These are phyloP conservation scores for Drosophila differens DNA, from an alignment of 2,888 invertebrate genomes.

Conservation along the genomic window DNA sequence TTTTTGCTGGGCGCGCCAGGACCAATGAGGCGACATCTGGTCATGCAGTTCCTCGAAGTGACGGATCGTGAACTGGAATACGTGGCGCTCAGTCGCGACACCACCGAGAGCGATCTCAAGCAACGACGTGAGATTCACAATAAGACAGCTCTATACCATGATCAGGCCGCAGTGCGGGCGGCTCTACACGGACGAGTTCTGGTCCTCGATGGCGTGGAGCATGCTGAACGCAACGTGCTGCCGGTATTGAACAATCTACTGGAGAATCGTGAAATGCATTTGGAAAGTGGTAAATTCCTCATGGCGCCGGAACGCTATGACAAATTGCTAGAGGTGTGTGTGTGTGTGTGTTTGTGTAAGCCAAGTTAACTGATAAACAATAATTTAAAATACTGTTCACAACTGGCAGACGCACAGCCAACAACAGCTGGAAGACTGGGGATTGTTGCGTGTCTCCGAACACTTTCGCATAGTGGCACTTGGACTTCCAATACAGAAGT, in stretches of 20 bases:
- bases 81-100: constrained; percentile 96
- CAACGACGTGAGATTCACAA: constrained; percentile 96
- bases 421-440: constrained; percentile 93
- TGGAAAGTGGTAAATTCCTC: constrained; percentile 97
- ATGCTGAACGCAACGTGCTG: constrained; percentile 98
- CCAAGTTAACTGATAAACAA: background rate
- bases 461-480: constrained; percentile 96
- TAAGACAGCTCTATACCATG: constrained; percentile 96
- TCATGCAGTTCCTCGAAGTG: constrained; percentile 94
- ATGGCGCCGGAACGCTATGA: constrained; percentile 96
- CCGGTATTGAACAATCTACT: constrained; percentile 98
- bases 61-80: constrained; percentile 96
- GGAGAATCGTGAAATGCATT: constrained; percentile 99
- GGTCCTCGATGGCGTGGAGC: constrained; percentile 97
- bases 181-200: constrained; percentile 94
- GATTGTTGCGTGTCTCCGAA: constrained; percentile 95
- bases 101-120: constrained; percentile 98
- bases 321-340: constrained; percentile 91
- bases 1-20: constrained; percentile 97
- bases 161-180: constrained; percentile 98
- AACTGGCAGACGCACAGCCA: constrained; percentile 89
- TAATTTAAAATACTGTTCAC: background rate
- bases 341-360: background rate
- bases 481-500: constrained; percentile 95
- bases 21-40: constrained; percentile 90